Evolutionary conservation across 2,888 invertebrate genomes (phyloP), one percentile per base, ranked within the genome.

Genomic region (Atrina japonica): DNA sequence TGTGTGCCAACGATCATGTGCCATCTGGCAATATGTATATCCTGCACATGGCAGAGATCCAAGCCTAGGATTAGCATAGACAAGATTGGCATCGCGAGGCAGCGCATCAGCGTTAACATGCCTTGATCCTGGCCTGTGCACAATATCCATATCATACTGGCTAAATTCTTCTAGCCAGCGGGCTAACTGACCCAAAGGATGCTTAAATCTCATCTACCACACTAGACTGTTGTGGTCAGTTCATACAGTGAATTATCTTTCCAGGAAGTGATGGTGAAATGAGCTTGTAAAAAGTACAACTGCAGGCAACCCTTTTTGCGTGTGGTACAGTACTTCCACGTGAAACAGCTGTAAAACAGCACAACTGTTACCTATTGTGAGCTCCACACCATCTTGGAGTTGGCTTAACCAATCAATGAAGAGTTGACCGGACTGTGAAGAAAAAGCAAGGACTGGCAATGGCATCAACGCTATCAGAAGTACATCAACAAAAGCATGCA

Each of bases 361-460:
- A 29, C 59, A 66, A 56, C 27, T 52, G 18, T 16, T 7, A 29
- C 55, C 55, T 30, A 75, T 69, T 6, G 75, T 64, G n/a, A 50
- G 11, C 50, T 68, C 64, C 18, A 16, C 14, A 2, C 74, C 71
- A 45, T 50, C 25, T 21, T 68, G 69, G 14, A 68, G 43, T 41
- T 75, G 72, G 16, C 56, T 56, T 16, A 72, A 43, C 29, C 47
- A 63, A 50, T 72, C 68, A 5, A 73, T 47, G 3, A 65, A 40
- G 45, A 63, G 70, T 3, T 35, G 43, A n/a, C 43, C 73, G 11
- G 45, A n/a, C 6, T 45, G 23, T 3, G 14, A 25, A 14, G 70
- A 66, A 18, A 58, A 60, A 5, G 60, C 70, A 40, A 73, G 16
- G 9, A 66, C 47, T n/a, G 59, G 60, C n/a, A 68, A 47, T 16